Conservation (phyloP, 2,888 invertebrate genomes). For the Lasioglossum zephyrum region DNA sequence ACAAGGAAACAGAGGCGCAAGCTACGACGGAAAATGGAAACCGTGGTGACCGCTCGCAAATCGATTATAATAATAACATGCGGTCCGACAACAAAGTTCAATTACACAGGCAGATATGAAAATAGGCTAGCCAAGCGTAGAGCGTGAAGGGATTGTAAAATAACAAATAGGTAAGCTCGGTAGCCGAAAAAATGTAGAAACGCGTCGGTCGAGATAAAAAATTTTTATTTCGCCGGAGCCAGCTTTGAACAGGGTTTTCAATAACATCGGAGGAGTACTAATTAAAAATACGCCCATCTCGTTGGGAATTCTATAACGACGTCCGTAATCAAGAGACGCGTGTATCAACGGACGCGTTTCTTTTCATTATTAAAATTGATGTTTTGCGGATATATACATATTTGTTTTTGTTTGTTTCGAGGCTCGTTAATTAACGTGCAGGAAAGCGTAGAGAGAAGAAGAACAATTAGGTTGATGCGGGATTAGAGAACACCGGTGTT, state of each 20-base stretch:
- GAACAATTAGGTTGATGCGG: constrained; percentile 14
- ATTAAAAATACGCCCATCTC: background rate
- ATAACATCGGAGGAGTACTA: background rate
- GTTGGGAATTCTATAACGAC: background rate
- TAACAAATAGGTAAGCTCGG: background rate
- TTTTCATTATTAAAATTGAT: background rate
- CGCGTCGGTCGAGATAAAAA: background rate
- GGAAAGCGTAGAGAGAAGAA: background rate
- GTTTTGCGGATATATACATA: background rate
- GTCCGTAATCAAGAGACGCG: background rate
- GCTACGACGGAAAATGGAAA: background rate
- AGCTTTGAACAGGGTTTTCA: background rate
- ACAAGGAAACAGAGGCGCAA: background rate
- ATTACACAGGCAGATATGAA: background rate
- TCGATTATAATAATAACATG: background rate
- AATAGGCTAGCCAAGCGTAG: background rate
- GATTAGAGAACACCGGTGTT: constrained; percentile 48
- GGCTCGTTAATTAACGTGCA: constrained; percentile 14
- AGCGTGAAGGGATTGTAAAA: background rate
- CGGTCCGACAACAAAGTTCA: background rate
- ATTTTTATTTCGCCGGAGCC: background rate
- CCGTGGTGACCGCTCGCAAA: background rate
- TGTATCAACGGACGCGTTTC: background rate
- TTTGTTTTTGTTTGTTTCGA: background rate
- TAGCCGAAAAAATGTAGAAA: background rate